Evolutionary conservation across 64 coral and sea anemone species (phyloP).

Genomic region (Astreopora myriophthalma): DNA sequence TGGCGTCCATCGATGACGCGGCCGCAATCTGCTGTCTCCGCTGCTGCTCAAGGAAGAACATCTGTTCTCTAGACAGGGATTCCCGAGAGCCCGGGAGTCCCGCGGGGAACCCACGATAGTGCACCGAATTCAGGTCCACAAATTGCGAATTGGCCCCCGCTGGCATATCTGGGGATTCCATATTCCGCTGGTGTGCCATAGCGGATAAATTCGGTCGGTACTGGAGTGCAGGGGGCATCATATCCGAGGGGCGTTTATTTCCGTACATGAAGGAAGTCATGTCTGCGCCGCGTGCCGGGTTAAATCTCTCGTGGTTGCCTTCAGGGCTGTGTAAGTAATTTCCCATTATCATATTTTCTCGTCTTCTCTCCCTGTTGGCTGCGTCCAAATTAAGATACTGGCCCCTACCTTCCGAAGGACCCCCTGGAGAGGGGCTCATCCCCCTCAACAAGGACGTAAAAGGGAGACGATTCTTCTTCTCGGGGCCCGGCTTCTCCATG

Average conservation of each 20-base stretch:
- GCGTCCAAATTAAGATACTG: constrained; percentile 26
- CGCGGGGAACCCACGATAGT: constrained; percentile 48
- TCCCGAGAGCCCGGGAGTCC: constrained; percentile 27
- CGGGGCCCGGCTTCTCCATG: constrained; percentile 19
- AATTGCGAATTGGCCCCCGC: constrained; percentile 43
- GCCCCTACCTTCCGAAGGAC: background rate
- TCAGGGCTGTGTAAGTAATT: constrained; percentile 49
- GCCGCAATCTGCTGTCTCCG: constrained; percentile 56
- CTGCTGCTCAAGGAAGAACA: constrained; percentile 51
- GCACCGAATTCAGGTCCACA: constrained; percentile 63
- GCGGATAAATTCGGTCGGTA: constrained; percentile 18
- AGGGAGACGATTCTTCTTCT: constrained; percentile 69
- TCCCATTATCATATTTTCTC: constrained; percentile 31
- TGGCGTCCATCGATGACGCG: constrained; percentile 38
- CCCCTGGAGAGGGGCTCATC: constrained; percentile 58
- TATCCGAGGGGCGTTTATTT: constrained; percentile 39
- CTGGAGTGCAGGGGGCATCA: constrained; percentile 13
- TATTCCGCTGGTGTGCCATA: constrained; percentile 9
- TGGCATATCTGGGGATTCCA: background rate
- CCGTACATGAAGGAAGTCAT: constrained; percentile 68
- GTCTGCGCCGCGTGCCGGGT: background rate
- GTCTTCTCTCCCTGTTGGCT: background rate
- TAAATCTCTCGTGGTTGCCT: constrained; percentile 22
- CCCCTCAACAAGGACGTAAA: constrained; percentile 87
- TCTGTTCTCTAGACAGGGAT: constrained; percentile 31